Percentiles rank a stretch among this genome's conserved stretches.
These are phyloP conservation scores for Sternarchorhynchus goeldii DNA, from an alignment of 2,797 vertebrate genomes.

Conservation along the genomic window DNA sequence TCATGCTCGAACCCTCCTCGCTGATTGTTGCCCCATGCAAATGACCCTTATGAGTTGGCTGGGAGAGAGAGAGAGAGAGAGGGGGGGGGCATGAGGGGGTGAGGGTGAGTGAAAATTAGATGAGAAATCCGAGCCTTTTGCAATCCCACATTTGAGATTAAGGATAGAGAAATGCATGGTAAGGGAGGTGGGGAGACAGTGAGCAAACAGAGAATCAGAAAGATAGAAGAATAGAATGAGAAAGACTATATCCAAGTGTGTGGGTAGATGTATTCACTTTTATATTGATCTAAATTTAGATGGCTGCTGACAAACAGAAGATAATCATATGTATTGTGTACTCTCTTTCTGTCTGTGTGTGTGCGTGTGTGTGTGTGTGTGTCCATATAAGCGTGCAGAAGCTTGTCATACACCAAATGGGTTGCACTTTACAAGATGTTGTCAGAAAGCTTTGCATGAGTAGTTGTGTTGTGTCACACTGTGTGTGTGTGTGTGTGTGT, in stretches of 20 bases:
- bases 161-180: slow-evolving; percentile 30
- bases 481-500: background rate
- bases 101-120: slow-evolving; percentile 43
- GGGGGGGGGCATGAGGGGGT: slow-evolving; percentile 2
- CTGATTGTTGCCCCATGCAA: slow-evolving; percentile 54
- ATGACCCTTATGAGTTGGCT: slow-evolving; percentile 56
- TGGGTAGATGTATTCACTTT: background rate
- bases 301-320: background rate
- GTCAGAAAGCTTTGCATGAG: background rate
- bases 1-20: slow-evolving; percentile 14
- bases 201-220: background rate
- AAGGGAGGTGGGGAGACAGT: background rate
- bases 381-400: slow-evolving; percentile 20
- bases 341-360: slow-evolving; percentile 3
- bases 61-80: slow-evolving; percentile 29
- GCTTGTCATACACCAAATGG: slow-evolving; percentile 28
- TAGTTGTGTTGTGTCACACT: background rate
- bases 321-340: background rate
- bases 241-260: background rate
- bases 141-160: slow-evolving; percentile 56
- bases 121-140: slow-evolving; percentile 49
- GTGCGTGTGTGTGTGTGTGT: slow-evolving; percentile 1
- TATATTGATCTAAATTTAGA: background rate
- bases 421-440: slow-evolving; percentile 14
- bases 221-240: background rate